These are phyloP conservation scores for Thera obeliscata DNA, from an alignment of 2,888 invertebrate species.

Conservation along the genomic window DNA sequence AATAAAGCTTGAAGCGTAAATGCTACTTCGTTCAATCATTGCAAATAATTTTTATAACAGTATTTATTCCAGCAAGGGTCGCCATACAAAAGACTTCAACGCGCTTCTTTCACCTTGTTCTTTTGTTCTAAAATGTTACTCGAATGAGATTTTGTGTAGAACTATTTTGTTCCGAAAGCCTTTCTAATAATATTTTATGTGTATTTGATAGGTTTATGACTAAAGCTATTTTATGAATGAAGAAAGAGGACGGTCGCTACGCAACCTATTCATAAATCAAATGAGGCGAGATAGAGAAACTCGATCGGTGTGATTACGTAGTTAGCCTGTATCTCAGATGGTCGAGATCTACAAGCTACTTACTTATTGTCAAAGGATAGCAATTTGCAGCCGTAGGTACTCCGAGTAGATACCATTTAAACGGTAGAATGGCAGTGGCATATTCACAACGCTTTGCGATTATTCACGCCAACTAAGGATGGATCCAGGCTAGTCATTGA, in stretches of 20 bases:
- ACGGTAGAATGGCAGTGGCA: constrained; percentile 61
- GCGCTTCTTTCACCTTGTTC: constrained; percentile 46
- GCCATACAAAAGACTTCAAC: constrained; percentile 76
- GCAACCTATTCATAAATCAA: constrained; percentile 40
- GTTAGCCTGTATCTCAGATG: constrained; percentile 46
- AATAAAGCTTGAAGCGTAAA: constrained; percentile 52
- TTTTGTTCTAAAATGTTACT: constrained; percentile 24
- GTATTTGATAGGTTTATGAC: constrained; percentile 25
- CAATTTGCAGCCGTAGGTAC: constrained; percentile 43
- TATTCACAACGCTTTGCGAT: constrained; percentile 65
- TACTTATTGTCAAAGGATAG: constrained; percentile 43
- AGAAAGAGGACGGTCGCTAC: constrained; percentile 26
- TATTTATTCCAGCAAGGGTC: constrained; percentile 33
- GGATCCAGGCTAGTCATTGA: constrained; percentile 20
- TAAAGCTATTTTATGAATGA: constrained; percentile 24
- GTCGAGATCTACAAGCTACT: constrained; percentile 37
- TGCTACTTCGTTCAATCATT: constrained; percentile 43
- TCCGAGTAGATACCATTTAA: constrained; percentile 46
- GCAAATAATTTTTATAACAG: constrained; percentile 44
- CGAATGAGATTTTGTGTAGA: background rate
- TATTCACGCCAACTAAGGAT: constrained; percentile 74
- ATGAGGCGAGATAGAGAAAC: constrained; percentile 38
- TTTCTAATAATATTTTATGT: constrained; percentile 14
- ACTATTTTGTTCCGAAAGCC: constrained; percentile 13
- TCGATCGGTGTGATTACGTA: constrained; percentile 41